phyloP scores from a whole-genome alignment of 1,140 invertebrate genomes.

The Rhopalosiphum padi region DNA sequence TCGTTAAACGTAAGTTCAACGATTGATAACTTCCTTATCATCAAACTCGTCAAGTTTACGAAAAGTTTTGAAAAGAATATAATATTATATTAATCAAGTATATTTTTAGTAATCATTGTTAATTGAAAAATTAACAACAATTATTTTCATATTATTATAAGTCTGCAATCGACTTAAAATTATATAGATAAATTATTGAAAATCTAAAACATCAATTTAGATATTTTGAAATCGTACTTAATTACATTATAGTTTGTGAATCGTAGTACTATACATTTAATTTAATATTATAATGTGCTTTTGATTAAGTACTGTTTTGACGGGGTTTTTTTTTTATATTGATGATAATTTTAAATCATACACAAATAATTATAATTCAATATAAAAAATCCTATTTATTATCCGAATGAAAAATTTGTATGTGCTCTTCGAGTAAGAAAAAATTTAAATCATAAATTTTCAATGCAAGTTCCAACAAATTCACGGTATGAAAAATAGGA shows the following conservation, averaged over 20 bases:
- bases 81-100: not conserved
- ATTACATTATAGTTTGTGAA: not conserved
- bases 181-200: not conserved
- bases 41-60: not conserved
- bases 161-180: too few species aligned
- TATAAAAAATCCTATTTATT: not conserved
- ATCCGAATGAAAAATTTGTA: not conserved
- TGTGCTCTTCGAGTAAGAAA: not conserved
- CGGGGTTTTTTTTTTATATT: not conserved
- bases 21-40: not conserved
- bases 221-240: too few species aligned
- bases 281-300: not conserved
- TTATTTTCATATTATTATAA: too few species aligned
- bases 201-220: not conserved
- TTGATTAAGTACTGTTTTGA: not conserved
- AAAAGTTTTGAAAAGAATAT: constrained; percentile 5
- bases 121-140: too few species aligned
- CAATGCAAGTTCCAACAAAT: not conserved
- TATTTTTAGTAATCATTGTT: too few species aligned
- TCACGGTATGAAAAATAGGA: not conserved
- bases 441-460: not conserved
- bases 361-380: not conserved
- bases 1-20: not conserved
- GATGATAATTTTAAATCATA: not conserved
- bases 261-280: not conserved